Evolutionary conservation across 2,113 vertebrate species (phyloP).

Genomic region (Barnardius zonarius): DNA sequence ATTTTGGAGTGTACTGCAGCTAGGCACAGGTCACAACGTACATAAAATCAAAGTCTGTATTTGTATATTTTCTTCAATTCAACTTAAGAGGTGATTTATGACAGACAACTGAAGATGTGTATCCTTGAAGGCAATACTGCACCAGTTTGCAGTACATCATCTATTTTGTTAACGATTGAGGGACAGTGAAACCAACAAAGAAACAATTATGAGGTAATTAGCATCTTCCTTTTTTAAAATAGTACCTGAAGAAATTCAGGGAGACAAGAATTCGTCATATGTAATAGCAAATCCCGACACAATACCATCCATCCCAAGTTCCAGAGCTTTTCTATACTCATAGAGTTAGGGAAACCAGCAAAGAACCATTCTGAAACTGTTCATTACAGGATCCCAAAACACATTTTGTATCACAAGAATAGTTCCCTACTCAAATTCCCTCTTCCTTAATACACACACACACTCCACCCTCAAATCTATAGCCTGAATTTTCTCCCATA

Average conservation of each 20-base stretch:
- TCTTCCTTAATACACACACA: background rate
- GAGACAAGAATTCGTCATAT: background rate
- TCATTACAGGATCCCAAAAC: background rate
- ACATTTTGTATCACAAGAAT: accelerated
- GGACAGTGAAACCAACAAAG: background rate
- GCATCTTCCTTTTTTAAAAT: background rate
- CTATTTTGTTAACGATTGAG: background rate
- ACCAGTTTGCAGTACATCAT: background rate
- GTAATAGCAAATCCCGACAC: background rate
- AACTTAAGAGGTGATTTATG: background rate
- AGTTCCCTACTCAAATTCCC: background rate
- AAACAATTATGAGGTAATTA: background rate
- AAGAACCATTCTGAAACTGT: background rate
- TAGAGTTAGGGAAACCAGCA: background rate
- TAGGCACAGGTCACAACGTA: background rate
- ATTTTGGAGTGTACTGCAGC: background rate
- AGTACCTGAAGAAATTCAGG: background rate
- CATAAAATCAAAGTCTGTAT: background rate
- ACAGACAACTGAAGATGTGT: background rate
- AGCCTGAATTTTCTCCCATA: background rate
- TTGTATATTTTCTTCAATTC: background rate
- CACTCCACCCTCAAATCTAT: background rate
- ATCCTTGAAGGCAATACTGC: background rate
- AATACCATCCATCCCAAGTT: background rate
- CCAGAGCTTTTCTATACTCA: background rate